Percentiles rank a stretch among this genome's conserved stretches.
Evolutionary conservation across 2,113 vertebrate genomes (phyloP).

Genomic region (Cavia aperea): DNA sequence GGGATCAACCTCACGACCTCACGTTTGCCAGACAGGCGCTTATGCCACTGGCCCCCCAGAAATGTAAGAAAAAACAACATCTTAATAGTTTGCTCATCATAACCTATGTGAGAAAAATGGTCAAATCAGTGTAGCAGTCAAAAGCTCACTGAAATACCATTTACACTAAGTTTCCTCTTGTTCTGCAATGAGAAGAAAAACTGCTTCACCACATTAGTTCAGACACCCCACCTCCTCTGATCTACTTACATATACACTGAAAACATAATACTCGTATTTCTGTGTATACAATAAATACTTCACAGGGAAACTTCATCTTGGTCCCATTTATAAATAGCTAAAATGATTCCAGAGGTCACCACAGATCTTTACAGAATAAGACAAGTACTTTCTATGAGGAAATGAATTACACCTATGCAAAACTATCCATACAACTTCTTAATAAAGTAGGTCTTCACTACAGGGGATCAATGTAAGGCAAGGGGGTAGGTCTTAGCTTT

Average conservation of each 20-base stretch:
- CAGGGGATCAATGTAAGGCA: background rate
- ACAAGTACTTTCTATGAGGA: background rate
- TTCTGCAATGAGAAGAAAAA: slow-evolving; percentile 3
- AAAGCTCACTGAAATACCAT: background rate
- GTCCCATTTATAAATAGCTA: background rate
- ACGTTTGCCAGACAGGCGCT: too few species aligned
- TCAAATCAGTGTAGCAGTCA: background rate
- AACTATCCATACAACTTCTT: background rate
- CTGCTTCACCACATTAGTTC: background rate
- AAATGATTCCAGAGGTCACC: background rate
- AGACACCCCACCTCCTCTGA: background rate
- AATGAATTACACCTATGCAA: background rate
- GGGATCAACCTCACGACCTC: too few species aligned
- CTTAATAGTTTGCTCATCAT: background rate
- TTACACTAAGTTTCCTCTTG: background rate
- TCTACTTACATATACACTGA: background rate
- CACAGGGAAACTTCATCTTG: background rate
- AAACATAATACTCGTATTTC: background rate
- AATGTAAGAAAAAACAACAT: background rate
- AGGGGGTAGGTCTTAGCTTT: background rate
- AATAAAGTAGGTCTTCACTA: background rate
- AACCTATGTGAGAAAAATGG: background rate
- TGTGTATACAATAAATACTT: background rate
- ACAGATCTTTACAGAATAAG: background rate
- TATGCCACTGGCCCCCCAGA: background rate